Evolutionary conservation across 1,140 invertebrate genomes (phyloP), one percentile per base, ranked within the genome.

Genomic region (Drosophila nebulosa): DNA sequence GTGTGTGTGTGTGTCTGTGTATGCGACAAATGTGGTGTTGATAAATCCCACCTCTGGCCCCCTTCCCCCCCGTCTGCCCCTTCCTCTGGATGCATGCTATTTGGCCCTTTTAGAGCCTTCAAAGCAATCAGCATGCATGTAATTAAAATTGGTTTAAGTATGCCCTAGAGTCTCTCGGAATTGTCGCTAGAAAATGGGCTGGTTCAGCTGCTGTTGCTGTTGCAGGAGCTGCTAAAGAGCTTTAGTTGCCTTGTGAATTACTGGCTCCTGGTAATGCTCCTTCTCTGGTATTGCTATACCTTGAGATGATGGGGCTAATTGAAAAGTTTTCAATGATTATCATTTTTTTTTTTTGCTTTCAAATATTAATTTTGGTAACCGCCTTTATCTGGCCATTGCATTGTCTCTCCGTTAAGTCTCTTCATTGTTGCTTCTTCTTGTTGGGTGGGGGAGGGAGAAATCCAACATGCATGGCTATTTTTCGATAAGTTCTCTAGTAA

Each of bases 111-210:
- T 42, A 58, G 65, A 62, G 63, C 72, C 70, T 74, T 58, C 62
- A 66, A 59, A 66, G 58, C 73, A 80, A 52, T 76, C 69, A 59
- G 58, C 77, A 85, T 84, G 79, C 79, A 84, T 85, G 79, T 84
- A 85, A 84, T 85, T 84, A 84, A 84, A 85, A 85, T 73, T 76
- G 72, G 72, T 73, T 85, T 85, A 85, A 85, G 77, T 66, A 64
- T 64, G 52, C 32, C 72, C 76, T 51, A 64, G 60, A 61, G 71
- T 3, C 67, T 3, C 67, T 21, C 24, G 36, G 18, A 42, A 57
- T 18, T 27, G 22, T 30, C 27, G 52, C 52, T 55, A 21, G 26
- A 55, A 55, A 26, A 30, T 14, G 7, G 22, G 14, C 7, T 32
- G 52, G 7, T 55, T 26, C 22, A 24, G 21, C 46, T 51, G 21